These are phyloP conservation scores for Ramphastos sulfuratus DNA, from an alignment of 2,113 vertebrate genomes.

Conservation along the genomic window DNA sequence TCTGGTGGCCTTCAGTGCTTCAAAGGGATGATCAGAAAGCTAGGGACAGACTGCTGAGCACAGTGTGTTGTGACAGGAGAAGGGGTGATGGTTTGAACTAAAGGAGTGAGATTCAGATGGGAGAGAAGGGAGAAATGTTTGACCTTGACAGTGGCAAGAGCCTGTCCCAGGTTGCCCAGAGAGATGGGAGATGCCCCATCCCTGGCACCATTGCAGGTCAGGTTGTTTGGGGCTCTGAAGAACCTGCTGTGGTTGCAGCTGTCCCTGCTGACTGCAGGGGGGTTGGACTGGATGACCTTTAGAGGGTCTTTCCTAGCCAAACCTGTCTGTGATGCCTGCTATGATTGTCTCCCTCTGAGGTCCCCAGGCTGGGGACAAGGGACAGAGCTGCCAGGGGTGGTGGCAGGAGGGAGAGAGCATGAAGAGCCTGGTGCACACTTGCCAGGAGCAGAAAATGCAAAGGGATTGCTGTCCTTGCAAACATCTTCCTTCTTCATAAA, in stretches of 20 bases:
- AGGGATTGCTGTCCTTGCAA: background rate
- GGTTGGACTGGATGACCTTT: background rate
- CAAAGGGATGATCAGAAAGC: too few relatives aligned
- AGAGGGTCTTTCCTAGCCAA: background rate
- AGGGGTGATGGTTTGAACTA: too few relatives aligned
- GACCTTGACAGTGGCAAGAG: background rate
- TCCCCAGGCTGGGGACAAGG: rapidly evolving
- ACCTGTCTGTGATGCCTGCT: background rate
- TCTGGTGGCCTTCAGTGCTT: too few relatives aligned
- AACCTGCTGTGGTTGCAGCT: background rate
- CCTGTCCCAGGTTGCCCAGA: background rate
- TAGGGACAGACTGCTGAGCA: too few relatives aligned
- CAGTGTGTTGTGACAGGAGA: too few relatives aligned
- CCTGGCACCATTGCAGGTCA: background rate
- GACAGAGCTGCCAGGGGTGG: background rate
- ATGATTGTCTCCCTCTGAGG: background rate
- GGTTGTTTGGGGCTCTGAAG: background rate
- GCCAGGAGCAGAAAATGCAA: background rate
- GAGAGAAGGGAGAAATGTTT: too few relatives aligned
- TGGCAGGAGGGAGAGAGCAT: background rate
- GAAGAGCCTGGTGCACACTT: rapidly evolving
- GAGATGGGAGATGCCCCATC: background rate
- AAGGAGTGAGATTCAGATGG: too few relatives aligned
- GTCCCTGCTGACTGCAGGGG: background rate
- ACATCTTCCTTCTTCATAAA: background rate